Conservation (phyloP, 2,888 invertebrate species). For the Patella ulyssiponensis region DNA sequence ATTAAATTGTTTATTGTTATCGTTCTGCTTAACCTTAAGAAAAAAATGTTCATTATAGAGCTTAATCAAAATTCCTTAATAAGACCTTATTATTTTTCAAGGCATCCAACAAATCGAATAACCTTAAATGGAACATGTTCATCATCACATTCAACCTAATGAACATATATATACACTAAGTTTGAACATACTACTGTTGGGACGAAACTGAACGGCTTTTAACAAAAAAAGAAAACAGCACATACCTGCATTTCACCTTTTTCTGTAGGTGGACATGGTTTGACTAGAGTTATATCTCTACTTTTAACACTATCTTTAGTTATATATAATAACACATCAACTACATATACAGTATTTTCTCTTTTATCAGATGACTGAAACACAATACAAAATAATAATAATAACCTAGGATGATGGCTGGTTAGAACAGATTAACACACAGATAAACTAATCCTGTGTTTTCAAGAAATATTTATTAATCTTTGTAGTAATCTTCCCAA, state of each 20-base stretch:
- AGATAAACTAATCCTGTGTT: background rate
- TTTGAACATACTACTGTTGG: too few relatives aligned
- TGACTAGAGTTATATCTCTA: slow-evolving; percentile 60
- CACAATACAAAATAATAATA: slow-evolving; percentile 27
- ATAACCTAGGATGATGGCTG: background rate
- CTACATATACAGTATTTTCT: slow-evolving; percentile 79
- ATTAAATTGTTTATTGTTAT: too few relatives aligned
- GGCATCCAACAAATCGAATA: too few relatives aligned
- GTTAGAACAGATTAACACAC: background rate
- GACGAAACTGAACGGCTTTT: too few relatives aligned
- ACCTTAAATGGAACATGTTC: too few relatives aligned
- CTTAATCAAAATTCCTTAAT: too few relatives aligned
- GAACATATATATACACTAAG: too few relatives aligned
- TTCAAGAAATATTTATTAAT: background rate
- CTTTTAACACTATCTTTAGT: slow-evolving; percentile 77
- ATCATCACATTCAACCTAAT: too few relatives aligned
- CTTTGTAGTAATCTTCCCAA: background rate
- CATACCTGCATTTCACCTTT: slow-evolving; percentile 86
- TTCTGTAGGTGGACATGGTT: slow-evolving; percentile 76
- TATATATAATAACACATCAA: slow-evolving; percentile 88
- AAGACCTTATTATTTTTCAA: too few relatives aligned
- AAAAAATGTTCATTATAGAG: too few relatives aligned
- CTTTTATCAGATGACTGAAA: slow-evolving; percentile 75
- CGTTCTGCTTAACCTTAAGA: too few relatives aligned
- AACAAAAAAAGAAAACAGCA: too few relatives aligned